Conservation (phyloP, 2,888 invertebrate genomes). For the Norana najaformis region DNA sequence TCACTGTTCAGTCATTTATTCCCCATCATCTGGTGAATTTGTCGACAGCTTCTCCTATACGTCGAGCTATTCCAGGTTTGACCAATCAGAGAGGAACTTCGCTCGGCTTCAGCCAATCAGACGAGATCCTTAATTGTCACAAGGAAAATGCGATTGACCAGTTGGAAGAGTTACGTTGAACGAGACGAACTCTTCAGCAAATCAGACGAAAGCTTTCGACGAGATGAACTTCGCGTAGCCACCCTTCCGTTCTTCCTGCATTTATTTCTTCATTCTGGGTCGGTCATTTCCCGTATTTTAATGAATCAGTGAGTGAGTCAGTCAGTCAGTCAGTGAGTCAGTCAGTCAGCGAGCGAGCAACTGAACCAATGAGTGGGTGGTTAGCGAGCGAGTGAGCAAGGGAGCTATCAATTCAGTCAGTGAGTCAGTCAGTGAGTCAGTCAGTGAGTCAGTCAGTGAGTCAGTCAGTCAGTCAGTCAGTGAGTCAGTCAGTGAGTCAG, state of each 20-base stretch:
- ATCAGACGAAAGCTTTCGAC: neutral
- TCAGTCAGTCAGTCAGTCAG: too few relatives aligned
- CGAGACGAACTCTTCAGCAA: neutral
- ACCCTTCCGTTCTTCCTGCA: neutral
- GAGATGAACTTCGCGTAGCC: neutral
- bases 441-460: too few relatives aligned
- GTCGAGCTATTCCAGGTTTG: neutral
- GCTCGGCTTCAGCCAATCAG: too few relatives aligned
- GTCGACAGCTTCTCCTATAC: neutral
- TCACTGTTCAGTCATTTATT: neutral
- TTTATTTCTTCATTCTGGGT: neutral
- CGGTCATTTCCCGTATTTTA: neutral
- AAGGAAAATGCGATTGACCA: neutral
- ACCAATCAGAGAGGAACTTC: too few relatives aligned
- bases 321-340: neutral
- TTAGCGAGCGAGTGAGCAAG: neutral
- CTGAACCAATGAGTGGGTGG: too few relatives aligned
- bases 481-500: neutral
- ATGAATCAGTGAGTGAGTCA: neutral
- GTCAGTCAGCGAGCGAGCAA: too few relatives aligned
- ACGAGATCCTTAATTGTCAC: too few relatives aligned
- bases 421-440: neutral
- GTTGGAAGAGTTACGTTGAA: neutral
- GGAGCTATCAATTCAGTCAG: too few relatives aligned
- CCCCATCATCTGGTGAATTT: neutral